Percentiles rank a stretch among this genome's conserved stretches.
phyloP scores from a whole-genome alignment of 2,113 vertebrate species.

The Scortum barcoo region DNA sequence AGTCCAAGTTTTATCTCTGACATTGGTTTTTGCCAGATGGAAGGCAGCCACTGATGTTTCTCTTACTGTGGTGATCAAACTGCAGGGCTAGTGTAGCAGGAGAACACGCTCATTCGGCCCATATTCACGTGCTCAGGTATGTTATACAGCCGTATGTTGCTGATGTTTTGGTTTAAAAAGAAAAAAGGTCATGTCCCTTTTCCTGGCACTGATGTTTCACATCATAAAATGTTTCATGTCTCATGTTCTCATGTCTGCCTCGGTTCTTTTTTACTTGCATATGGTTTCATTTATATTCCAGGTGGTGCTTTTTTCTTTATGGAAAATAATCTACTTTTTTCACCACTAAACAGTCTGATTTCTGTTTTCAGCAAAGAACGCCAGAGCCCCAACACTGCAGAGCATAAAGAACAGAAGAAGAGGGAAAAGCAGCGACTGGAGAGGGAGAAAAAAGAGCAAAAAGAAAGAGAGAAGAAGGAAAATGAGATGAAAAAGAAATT shows the following conservation, averaged over 20 bases:
- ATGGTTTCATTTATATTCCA: conserved; percentile 1
- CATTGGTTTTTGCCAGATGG: conserved; percentile 17
- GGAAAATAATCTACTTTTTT: not conserved
- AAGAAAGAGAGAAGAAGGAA: conserved; percentile 83
- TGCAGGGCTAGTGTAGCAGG: conserved; percentile 47
- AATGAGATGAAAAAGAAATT: conserved; percentile 86
- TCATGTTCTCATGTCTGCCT: not conserved
- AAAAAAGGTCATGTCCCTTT: not conserved
- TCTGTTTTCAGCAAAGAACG: conserved; percentile 67
- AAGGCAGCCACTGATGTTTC: conserved; percentile 21
- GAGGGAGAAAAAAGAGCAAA: conserved; percentile 85
- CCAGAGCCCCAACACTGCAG: conserved; percentile 67
- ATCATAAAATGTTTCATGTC: not conserved
- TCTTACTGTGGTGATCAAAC: conserved; percentile 26
- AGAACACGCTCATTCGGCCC: conserved; percentile 41
- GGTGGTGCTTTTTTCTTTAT: not conserved
- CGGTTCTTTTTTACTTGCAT: not conserved
- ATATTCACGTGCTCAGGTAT: conserved; percentile 57
- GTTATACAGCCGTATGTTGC: not conserved
- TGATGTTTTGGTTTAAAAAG: not conserved
- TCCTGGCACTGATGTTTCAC: conserved; percentile 5
- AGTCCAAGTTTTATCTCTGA: conserved; percentile 8
- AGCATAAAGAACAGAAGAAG: conserved; percentile 82
- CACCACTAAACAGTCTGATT: conserved; percentile 1
- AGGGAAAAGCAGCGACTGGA: conserved; percentile 84